These are phyloP conservation scores for Gari tellinella DNA, from an alignment of 2,888 invertebrate species.

Conservation along the genomic window DNA sequence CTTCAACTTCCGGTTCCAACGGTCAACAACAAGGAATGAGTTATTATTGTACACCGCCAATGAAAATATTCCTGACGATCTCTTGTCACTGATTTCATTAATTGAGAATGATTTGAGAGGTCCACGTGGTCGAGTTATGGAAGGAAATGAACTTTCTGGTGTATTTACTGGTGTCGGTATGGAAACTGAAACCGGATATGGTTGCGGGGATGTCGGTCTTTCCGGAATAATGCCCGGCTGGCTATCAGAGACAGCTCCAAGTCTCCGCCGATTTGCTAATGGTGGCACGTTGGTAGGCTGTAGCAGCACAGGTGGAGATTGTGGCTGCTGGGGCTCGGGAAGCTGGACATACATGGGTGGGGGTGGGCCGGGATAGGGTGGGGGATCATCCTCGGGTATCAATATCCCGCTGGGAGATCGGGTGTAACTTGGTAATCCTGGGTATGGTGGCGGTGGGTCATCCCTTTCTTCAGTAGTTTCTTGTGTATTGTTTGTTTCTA, in stretches of 20 bases:
- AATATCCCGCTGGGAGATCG: not conserved
- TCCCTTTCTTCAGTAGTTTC: slow-evolving; percentile 12
- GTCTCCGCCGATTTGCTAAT: not conserved
- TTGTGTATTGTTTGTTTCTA: slow-evolving; percentile 5
- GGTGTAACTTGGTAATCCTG: slow-evolving; percentile 29
- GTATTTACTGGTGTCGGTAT: not conserved
- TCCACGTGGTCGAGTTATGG: slow-evolving; percentile 5
- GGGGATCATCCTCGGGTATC: slow-evolving; percentile 45
- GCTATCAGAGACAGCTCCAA: not conserved
- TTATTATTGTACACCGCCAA: slow-evolving; percentile 30
- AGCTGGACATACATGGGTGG: slow-evolving; percentile 49
- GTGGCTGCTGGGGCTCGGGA: slow-evolving; percentile 35
- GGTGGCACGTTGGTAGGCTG: not conserved
- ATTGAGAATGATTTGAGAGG: slow-evolving; percentile 40
- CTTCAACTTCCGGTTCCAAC: slow-evolving; percentile 60
- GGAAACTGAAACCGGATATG: slow-evolving; percentile 3
- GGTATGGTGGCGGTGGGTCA: slow-evolving; percentile 57
- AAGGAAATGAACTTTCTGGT: too few species aligned
- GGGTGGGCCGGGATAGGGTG: slow-evolving; percentile 54
- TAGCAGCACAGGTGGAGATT: not conserved
- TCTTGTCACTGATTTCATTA: slow-evolving; percentile 43
- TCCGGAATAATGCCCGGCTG: not conserved
- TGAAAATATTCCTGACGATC: slow-evolving; percentile 47
- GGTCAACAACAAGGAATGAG: slow-evolving; percentile 46
- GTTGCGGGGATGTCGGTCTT: slow-evolving; percentile 1